These are phyloP conservation scores for Octopus bimaculoides DNA, from an alignment of 1,140 invertebrate species.

Conservation along the genomic window DNA sequence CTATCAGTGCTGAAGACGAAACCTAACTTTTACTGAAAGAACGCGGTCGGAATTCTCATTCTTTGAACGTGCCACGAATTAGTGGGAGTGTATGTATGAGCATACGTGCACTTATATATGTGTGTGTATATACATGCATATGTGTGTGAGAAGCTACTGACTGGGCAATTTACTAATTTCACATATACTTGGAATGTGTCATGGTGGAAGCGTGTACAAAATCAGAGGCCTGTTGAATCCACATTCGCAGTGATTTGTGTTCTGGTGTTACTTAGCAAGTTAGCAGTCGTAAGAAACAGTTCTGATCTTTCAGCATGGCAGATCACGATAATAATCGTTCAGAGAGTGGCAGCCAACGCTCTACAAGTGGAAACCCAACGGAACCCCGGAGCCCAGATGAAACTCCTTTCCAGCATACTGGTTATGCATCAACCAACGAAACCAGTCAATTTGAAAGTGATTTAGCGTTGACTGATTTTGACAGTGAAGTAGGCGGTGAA, in stretches of 20 bases:
- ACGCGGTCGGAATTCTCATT: constrained; percentile 7
- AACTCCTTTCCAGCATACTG: no score
- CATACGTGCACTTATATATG: no score
- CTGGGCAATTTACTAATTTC: background rate
- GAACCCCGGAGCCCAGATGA: no score
- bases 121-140: no score
- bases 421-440: no score
- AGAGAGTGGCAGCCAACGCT: no score
- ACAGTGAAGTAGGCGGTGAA: no score
- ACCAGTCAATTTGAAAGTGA: no score
- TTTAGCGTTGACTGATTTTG: no score
- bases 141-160: background rate
- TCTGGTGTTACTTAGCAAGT: background rate
- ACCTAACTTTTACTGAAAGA: background rate
- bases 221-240: background rate
- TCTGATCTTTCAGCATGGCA: background rate
- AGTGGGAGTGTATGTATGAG: background rate
- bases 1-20: background rate
- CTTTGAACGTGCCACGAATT: background rate
- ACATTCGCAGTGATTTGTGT: background rate
- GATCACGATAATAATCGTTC: background rate
- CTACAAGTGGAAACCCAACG: no score
- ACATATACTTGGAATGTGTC: constrained; percentile 1
- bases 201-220: constrained; percentile 6
- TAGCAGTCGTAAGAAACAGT: background rate